Evolutionary conservation across 92 coral and sea anemone genomes (phyloP), one percentile per base, ranked within the genome.

Genomic region (Anthopleura xanthogrammica): DNA sequence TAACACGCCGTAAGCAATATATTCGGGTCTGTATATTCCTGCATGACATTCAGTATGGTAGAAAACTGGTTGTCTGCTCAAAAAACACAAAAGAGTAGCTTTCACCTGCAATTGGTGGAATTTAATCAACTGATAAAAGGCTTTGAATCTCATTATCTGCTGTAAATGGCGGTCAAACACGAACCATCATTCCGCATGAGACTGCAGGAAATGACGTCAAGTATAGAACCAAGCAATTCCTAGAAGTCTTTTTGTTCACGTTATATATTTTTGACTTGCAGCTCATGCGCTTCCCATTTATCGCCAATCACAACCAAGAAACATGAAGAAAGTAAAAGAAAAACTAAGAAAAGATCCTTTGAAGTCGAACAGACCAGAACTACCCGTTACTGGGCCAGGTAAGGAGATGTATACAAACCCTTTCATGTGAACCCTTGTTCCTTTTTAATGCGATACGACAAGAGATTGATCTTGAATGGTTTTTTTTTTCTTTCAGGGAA

Each of bases 211-310:
- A 29, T 29, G 36, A 1, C 36, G 36, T 29, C 36, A 29, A 29
- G 36, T 29, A 29, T 29, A 29, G 36, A 29, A 29, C 36, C 36
- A 29, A 29, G 36, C 36, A 29, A 29, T 29, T 29, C 36, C 36
- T 29, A 29, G 36, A 29, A 29, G 36, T 29, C 36, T 29, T 29
- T 29, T 50, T 50, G 54, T 60, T 14, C 19, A 10, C 0, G 19
- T 58, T 0, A 58, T 14, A 9, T 60, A 16, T 62, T 20, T 2
- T 62, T 66, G 9, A 57, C 72, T 56, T 86, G 11, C 72, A 96
- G 99, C 99, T 4, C 99, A 96, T 81, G 89, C 99, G n/a, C 89
- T 96, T 77, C 99, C 99, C 39, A 94, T 96, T 85, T 96, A 88
- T 92, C 95, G 99, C 55, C 90, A 96, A 87, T 90, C 90, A 57